phyloP scores from a whole-genome alignment of 1,140 invertebrate species.

The Drosophila lacteicornis region DNA sequence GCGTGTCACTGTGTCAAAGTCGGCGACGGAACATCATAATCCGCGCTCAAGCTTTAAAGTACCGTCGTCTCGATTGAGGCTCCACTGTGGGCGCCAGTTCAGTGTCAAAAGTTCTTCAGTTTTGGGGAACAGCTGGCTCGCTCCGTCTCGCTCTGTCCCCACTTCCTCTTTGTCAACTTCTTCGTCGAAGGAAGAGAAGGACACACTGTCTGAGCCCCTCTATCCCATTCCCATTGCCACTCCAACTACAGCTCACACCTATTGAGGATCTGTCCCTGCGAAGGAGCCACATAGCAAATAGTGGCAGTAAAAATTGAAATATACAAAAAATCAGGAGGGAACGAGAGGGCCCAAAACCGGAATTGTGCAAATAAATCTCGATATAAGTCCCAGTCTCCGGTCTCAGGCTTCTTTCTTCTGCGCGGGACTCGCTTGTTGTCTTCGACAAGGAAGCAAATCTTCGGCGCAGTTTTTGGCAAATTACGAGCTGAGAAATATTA shows the following conservation, averaged over 20 bases:
- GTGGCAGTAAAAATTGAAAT: constrained; percentile 77
- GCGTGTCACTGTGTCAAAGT: constrained; percentile 80
- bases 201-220: constrained; percentile 16
- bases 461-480: constrained; percentile 56
- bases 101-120: constrained; percentile 70
- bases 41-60: constrained; percentile 7
- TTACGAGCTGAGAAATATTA: constrained; percentile 73
- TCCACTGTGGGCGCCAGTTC: constrained; percentile 61
- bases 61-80: constrained; percentile 36
- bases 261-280: constrained; percentile 46
- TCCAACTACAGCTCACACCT: constrained; percentile 24
- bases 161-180: constrained; percentile 30
- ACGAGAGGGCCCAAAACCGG: constrained; percentile 68
- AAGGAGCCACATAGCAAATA: constrained; percentile 58
- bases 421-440: constrained; percentile 19
- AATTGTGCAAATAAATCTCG: constrained; percentile 83
- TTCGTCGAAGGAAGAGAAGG: constrained; percentile 36
- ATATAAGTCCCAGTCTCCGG: constrained; percentile 54
- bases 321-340: constrained; percentile 51
- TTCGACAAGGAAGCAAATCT: constrained; percentile 68
- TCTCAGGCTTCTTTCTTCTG: constrained; percentile 28
- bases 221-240: background rate
- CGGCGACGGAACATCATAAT: constrained; percentile 47
- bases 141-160: constrained; percentile 36
- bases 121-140: constrained; percentile 65